Percentiles rank a stretch among this genome's conserved stretches.
phyloP scores from a whole-genome alignment of 2,888 invertebrate species.

The Agrotis exclamationis region DNA sequence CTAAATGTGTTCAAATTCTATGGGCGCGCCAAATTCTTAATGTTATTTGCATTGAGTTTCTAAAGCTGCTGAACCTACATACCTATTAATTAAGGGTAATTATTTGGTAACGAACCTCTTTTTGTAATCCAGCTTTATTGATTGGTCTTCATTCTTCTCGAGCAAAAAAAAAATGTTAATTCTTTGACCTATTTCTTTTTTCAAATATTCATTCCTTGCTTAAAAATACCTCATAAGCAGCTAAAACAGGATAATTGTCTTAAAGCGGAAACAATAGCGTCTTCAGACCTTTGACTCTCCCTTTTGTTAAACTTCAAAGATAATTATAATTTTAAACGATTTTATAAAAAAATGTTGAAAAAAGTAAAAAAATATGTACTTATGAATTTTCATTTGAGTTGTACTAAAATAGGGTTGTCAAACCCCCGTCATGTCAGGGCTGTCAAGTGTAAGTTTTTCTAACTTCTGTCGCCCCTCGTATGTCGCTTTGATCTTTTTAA shows the following conservation, averaged over 20 bases:
- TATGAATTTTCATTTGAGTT: constrained; percentile 60
- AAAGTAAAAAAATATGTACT: constrained; percentile 43
- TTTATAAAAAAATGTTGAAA: constrained; percentile 40
- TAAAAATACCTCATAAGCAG: constrained; percentile 46
- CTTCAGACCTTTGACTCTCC: constrained; percentile 61
- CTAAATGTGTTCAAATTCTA: background rate
- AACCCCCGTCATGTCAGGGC: constrained; percentile 71
- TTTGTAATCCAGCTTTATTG: constrained; percentile 13
- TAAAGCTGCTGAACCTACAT: background rate
- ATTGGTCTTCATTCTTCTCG: constrained; percentile 21
- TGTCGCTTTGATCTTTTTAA: constrained; percentile 72
- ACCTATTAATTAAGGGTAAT: background rate
- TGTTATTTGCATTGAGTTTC: background rate
- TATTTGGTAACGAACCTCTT: constrained; percentile 14
- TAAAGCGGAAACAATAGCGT: constrained; percentile 59
- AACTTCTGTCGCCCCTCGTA: constrained; percentile 70
- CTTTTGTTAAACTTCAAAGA: constrained; percentile 63
- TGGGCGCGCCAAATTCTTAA: background rate
- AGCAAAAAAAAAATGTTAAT: constrained; percentile 31
- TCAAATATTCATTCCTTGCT: constrained; percentile 32
- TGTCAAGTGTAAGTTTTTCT: constrained; percentile 68
- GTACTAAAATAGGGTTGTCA: constrained; percentile 77
- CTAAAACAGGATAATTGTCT: constrained; percentile 64
- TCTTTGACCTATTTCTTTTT: constrained; percentile 43
- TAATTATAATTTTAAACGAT: constrained; percentile 63